These are phyloP conservation scores for Rhopalosiphum maidis DNA, from an alignment of 1,140 invertebrate genomes.

Conservation along the genomic window DNA sequence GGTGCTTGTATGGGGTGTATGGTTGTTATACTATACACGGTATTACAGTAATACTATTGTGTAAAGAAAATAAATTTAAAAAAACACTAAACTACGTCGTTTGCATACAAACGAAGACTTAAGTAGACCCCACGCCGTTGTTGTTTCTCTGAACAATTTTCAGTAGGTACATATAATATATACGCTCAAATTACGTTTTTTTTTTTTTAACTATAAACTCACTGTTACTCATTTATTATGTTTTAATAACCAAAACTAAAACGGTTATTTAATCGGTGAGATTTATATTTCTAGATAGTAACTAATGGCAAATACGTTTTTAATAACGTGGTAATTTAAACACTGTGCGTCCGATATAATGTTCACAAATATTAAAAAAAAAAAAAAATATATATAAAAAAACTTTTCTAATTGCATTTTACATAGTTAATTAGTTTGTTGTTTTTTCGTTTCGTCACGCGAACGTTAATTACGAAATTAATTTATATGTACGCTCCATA, in stretches of 20 bases:
- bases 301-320: conserved; percentile 47
- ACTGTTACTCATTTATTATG: background rate
- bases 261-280: conserved; percentile 43
- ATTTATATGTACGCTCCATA: conserved; percentile 2
- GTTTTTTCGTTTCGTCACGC: conserved; percentile 44
- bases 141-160: background rate
- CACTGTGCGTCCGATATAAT: conserved; percentile 1
- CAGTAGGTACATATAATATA: background rate
- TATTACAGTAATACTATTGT: background rate
- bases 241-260: conserved; percentile 46
- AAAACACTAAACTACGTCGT: conserved; percentile 4
- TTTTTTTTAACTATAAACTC: background rate
- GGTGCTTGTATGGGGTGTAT: background rate
- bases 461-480: conserved; percentile 53
- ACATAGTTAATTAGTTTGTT: conserved; percentile 28
- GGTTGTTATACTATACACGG: background rate
- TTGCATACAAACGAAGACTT: conserved; percentile 7
- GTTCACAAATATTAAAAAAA: conserved; percentile 11
- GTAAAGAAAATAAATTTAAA: conserved; percentile 26
- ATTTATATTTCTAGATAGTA: conserved; percentile 38
- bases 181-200: background rate
- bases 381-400: background rate
- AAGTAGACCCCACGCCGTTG: background rate
- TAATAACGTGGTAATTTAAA: conserved; percentile 54
- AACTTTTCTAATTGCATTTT: conserved; percentile 45